Base-by-base conservation (phyloP, 2,113 vertebrate genomes). In the Sarotherodon lohbergeri region DNA sequence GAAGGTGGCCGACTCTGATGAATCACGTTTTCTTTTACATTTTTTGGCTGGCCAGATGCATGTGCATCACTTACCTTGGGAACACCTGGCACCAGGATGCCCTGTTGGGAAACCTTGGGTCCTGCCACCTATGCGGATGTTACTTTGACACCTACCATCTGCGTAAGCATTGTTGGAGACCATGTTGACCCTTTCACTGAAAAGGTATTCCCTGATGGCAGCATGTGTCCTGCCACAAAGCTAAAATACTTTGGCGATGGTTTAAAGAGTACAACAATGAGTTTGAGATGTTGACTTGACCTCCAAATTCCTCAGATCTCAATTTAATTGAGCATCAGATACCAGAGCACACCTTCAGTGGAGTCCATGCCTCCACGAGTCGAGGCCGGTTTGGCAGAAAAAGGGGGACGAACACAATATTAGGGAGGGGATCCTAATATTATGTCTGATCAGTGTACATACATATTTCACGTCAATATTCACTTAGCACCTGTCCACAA, bases 401-500 rank as follows among this genome's bases (percentile, higher is more conserved):
- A 63, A 63, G 29, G 16, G 57, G 9, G 59, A 2, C 9, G 29
- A 63, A 19, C 59, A 59, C 56, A 63, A 36, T 36, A 63, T 36
- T 36, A 63, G 32, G 4, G 34, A 12, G 59, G 59, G 17, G 9
- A 36, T 36, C 59, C 36, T 63, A 36, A 36, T 63, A 63, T 63
- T 63, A 63, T 63, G 59, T 63, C 59, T 82, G 56, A 36, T 63
- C 17, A 63, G 59, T 2, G 9, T 63, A 36, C 17, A 27, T 83
- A 85, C 73, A 48, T 82, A 68, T 82, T 46, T 48, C 17, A 7
- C 32, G 24, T 36, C 52, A 57, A 43, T 29, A 76, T 85, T 56
- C 59, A 76, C 88, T 55, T 55, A 82, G 36, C 57, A 73, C 46
- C 43, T 12, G 24, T 79, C 66, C 16, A 59, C 9, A 4, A 73